Base-by-base conservation (phyloP, 2,797 vertebrate species). In the Enteromius thamalakanensis region DNA sequence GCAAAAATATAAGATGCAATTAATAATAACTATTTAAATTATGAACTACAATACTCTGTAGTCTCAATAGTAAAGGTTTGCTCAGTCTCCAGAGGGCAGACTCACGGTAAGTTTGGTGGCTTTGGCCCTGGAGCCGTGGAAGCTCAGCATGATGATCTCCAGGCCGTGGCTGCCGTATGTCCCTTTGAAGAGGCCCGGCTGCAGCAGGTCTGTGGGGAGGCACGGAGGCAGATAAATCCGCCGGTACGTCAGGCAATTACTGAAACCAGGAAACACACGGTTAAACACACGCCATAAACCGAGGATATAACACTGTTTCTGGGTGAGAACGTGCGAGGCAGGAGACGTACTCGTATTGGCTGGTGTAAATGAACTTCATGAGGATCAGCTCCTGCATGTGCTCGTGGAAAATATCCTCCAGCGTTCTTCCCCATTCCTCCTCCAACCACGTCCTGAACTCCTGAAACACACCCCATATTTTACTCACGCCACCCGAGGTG, bases 281-380 rank as follows among this genome's bases (percentile, higher is more conserved):
- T 62, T 6, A 58, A 47, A 62, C 40, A n/a, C 72, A 21, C 29
- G n/a, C 14, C 45, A n/a, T 40, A 45, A 12, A 9, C 74, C 1
- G 1, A 75, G n/a, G 19, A 21, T 51, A 9, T 0, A 26, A 42
- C 68, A 10, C 26, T 34, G 17, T 47, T 47, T 75, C 17, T 14
- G 17, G 29, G 21, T 23, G 51, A 53, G 29, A 32, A 72, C n/a
- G 6, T 10, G 21, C 21, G 5, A 65, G 58, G 34, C 21, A 32
- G 14, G 3, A 83, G 23, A 89, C 97, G 86, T 94, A 98, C 98
- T 99, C 98, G 0, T 99, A 99, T 93, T 99, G 98, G 92, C 98
- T 99, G 81, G 98, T 99, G 86, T 99, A 99, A 91, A 99, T 99
- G 89, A 99, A 99, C 91, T 99, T 99, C 98, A 99, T 99, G 79